Evolutionary conservation across 2,888 invertebrate species (phyloP).

Genomic region (Drosophila acutilabella): DNA sequence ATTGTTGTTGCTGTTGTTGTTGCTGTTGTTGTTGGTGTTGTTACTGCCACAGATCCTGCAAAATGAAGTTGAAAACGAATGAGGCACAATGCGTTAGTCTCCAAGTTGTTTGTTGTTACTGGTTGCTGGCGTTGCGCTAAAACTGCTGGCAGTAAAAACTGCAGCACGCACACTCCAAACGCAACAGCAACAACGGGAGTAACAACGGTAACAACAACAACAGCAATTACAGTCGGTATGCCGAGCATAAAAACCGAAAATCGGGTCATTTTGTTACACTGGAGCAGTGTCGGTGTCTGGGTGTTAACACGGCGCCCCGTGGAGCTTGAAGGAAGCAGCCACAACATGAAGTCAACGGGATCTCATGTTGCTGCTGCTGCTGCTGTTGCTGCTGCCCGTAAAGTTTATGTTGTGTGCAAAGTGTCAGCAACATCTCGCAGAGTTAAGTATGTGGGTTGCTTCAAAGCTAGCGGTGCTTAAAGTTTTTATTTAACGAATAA

Average conservation of each 20-base stretch:
- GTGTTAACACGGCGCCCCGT: slow-evolving; percentile 45
- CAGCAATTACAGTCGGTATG: slow-evolving; percentile 51
- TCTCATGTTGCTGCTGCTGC: slow-evolving; percentile 20
- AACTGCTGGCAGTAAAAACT: slow-evolving; percentile 72
- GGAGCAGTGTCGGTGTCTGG: slow-evolving; percentile 19
- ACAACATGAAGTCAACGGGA: slow-evolving; percentile 11
- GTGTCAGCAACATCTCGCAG: slow-evolving; percentile 58
- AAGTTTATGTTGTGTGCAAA: slow-evolving; percentile 56
- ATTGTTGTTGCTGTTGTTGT: slow-evolving; percentile 31
- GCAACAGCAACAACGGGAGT: slow-evolving; percentile 33
- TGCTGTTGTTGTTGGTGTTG: slow-evolving; percentile 5
- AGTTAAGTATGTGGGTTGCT: slow-evolving; percentile 42
- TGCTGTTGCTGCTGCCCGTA: slow-evolving; percentile 30
- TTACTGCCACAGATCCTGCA: slow-evolving; percentile 44
- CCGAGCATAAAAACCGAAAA: slow-evolving; percentile 69
- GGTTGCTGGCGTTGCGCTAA: slow-evolving; percentile 41
- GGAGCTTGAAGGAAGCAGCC: background rate
- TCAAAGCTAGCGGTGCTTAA: slow-evolving; percentile 38
- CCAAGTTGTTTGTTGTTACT: slow-evolving; percentile 32
- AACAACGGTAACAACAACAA: slow-evolving; percentile 35
- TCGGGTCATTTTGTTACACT: slow-evolving; percentile 69
- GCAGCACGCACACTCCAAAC: slow-evolving; percentile 76
- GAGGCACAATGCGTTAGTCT: slow-evolving; percentile 63
- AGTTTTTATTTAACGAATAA: slow-evolving; percentile 49
- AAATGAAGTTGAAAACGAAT: slow-evolving; percentile 75